Percentiles rank a stretch among this genome's conserved stretches.
Evolutionary conservation across 2,888 invertebrate genomes (phyloP).

Genomic region (Ganaspis brasiliensis): DNA sequence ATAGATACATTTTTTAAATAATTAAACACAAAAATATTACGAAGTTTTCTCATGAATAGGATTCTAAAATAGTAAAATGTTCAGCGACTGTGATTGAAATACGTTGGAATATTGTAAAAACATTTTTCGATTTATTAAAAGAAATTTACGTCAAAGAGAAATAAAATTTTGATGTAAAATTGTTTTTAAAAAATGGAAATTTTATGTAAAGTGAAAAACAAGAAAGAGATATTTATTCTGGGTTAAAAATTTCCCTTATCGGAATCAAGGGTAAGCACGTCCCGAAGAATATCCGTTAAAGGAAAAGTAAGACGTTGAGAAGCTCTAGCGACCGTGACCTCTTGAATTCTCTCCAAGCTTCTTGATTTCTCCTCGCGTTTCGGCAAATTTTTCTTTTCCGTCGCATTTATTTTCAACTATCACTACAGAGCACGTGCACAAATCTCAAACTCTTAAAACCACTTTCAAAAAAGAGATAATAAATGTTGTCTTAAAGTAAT

Average conservation of each 20-base stretch:
- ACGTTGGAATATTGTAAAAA: no score
- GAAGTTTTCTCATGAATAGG: no score
- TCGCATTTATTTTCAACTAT: conserved; percentile 12
- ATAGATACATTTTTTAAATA: no score
- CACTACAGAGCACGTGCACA: not conserved
- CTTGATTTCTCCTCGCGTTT: conserved; percentile 18
- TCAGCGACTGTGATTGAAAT: no score
- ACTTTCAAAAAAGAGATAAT: not conserved
- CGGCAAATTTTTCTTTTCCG: conserved; percentile 21
- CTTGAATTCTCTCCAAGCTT: conserved; percentile 29
- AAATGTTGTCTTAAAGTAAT: not conserved
- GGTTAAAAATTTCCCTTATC: conserved; percentile 26
- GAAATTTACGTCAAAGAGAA: not conserved
- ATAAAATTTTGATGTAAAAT: not conserved
- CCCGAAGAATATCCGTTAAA: conserved; percentile 35
- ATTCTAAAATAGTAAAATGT: no score
- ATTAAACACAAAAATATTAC: no score
- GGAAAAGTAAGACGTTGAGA: conserved; percentile 35
- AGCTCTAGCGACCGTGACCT: conserved; percentile 37
- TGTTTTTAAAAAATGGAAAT: not conserved
- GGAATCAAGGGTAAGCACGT: conserved; percentile 13
- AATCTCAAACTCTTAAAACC: not conserved
- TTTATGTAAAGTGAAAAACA: conserved; percentile 5
- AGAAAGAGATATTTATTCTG: not conserved
- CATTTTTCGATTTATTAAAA: no score